phyloP scores from a whole-genome alignment of 2,113 vertebrate species.

The Prinia subflava region DNA sequence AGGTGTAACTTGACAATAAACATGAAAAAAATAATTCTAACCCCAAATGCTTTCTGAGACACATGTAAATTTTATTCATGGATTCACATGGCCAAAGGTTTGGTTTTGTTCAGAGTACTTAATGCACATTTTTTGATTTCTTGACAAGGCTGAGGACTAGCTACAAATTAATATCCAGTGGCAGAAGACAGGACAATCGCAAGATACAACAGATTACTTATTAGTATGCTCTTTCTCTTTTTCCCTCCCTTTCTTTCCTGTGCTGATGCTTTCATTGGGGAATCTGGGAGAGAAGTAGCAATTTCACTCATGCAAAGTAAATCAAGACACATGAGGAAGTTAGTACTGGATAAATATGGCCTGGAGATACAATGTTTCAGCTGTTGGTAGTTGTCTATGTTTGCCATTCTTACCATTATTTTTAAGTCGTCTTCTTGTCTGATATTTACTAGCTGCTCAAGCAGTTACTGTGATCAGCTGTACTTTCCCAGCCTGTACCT shows the following conservation, averaged over 20 bases:
- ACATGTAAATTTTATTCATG: not conserved
- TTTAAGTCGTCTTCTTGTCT: not conserved
- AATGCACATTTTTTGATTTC: not conserved
- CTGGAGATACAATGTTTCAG: not conserved
- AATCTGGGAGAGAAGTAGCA: not conserved
- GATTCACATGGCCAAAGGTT: not conserved
- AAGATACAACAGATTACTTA: not conserved
- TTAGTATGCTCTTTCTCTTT: not conserved
- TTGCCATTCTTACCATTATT: not conserved
- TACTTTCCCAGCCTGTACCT: not conserved
- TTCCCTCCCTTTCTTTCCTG: not conserved
- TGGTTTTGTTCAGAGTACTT: not conserved
- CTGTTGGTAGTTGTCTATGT: not conserved
- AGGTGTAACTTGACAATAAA: not conserved
- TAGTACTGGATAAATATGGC: not conserved
- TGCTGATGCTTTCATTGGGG: not conserved
- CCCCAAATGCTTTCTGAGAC: not conserved
- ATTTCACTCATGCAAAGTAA: not conserved
- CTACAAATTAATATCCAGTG: not conserved
- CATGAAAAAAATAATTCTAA: not conserved
- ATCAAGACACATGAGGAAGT: not conserved
- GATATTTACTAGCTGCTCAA: not conserved
- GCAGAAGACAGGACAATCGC: not conserved
- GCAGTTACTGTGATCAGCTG: not conserved
- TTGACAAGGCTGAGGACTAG: not conserved